Evolutionary conservation across 2,888 invertebrate species (phyloP).

Genomic region (Chouioia cunea): DNA sequence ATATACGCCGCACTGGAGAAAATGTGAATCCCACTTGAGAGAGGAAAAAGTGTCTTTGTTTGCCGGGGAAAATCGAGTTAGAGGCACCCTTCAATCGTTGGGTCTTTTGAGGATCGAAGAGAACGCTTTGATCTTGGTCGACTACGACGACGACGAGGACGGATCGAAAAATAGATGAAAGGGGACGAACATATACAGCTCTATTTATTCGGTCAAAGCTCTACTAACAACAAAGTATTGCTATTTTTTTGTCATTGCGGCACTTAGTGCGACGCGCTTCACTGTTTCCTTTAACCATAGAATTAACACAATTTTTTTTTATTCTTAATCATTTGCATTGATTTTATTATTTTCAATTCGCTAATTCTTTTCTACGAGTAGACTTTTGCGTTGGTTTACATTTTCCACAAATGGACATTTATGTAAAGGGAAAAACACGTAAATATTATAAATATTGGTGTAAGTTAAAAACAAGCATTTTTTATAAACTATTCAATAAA

Average conservation of each 20-base stretch:
- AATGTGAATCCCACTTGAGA: too few species aligned
- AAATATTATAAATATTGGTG: too few species aligned
- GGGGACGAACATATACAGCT: conserved; percentile 9
- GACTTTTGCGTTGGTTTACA: background rate
- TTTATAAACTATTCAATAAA: too few species aligned
- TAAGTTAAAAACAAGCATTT: too few species aligned
- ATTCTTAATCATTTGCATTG: too few species aligned
- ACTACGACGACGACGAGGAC: background rate
- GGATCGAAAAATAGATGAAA: conserved; percentile 28
- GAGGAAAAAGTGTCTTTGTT: conserved; percentile 25
- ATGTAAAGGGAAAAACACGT: too few species aligned
- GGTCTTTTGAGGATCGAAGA: conserved; percentile 42
- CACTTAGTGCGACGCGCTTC: too few species aligned
- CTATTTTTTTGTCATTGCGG: background rate
- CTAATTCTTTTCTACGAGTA: background rate
- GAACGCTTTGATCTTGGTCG: conserved; percentile 37
- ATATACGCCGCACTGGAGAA: too few species aligned
- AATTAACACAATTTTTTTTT: too few species aligned
- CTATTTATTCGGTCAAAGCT: conserved; percentile 21
- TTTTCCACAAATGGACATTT: background rate
- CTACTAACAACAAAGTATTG: too few species aligned
- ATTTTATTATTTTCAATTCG: too few species aligned
- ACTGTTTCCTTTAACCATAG: too few species aligned
- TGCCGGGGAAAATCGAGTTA: conserved; percentile 43
- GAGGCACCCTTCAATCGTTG: conserved; percentile 35